A percentile compares a stretch with the other conserved stretches of the same genome.
phyloP scores from a whole-genome alignment of 2,113 vertebrate genomes.

The Okapia johnstoni region DNA sequence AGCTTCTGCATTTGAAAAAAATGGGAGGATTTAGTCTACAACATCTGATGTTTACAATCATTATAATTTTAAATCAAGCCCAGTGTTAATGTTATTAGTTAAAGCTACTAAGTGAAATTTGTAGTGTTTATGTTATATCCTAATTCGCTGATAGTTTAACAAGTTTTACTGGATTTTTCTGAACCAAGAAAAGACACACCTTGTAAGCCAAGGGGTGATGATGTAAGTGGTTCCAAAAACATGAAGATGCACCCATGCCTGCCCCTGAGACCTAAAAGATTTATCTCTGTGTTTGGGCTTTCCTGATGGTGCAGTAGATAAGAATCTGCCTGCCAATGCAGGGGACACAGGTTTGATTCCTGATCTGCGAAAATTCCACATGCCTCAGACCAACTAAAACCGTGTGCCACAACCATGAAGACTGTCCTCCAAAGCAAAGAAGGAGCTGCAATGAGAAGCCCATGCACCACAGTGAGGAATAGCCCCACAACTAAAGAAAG shows the following conservation, averaged over 20 bases:
- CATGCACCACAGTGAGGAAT: not conserved
- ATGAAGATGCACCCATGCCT: not conserved
- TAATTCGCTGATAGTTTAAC: not conserved
- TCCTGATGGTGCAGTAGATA: not conserved
- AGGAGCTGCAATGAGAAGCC: not conserved
- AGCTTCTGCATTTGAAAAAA: not conserved
- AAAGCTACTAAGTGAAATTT: not conserved
- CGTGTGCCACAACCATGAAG: not conserved
- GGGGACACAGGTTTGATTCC: not conserved
- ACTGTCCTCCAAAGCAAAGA: not conserved
- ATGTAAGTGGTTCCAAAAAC: not conserved
- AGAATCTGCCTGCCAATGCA: not conserved
- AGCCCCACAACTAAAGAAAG: not conserved
- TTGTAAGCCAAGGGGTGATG: not conserved
- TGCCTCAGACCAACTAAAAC: not conserved
- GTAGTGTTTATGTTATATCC: not conserved
- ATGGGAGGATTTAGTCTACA: not conserved
- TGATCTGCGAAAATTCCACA: not conserved
- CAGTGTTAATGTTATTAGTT: not conserved
- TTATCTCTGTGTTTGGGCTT: not conserved
- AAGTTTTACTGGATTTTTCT: not conserved
- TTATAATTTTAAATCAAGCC: not conserved
- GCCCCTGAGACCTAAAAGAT: not conserved
- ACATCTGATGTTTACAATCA: not conserved
- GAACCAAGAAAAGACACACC: not conserved